A percentile compares a stretch with the other conserved stretches of the same genome.
Conservation (phyloP, 2,888 invertebrate species). For the Oscheius sp. region DNA sequence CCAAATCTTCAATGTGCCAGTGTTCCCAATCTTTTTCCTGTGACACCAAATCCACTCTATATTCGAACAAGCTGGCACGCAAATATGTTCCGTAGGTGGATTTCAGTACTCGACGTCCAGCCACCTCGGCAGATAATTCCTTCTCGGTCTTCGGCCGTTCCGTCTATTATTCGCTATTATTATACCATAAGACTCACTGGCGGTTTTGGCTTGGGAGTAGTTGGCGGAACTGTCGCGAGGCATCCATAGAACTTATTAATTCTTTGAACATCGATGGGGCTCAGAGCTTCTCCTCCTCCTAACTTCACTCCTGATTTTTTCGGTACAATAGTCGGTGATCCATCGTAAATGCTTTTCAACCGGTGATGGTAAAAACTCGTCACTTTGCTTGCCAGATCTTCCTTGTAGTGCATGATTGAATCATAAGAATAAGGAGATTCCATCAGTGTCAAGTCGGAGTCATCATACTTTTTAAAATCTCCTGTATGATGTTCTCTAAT, state of each 20-base stretch:
- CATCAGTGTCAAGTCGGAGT: background rate
- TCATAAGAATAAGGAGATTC: constrained; percentile 13
- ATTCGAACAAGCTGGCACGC: too few relatives aligned
- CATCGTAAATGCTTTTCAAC: background rate
- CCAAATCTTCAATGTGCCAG: too few relatives aligned
- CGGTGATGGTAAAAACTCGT: background rate
- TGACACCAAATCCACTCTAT: too few relatives aligned
- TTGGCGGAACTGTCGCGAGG: background rate
- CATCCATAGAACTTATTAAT: constrained; percentile 21
- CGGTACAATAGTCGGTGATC: constrained; percentile 7
- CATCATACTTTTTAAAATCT: constrained; percentile 7
- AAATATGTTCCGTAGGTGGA: too few relatives aligned
- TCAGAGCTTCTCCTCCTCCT: constrained; percentile 14
- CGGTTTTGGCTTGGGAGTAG: too few relatives aligned
- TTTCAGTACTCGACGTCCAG: too few relatives aligned
- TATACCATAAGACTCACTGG: too few relatives aligned
- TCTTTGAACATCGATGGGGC: constrained; percentile 10
- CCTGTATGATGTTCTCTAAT: constrained; percentile 1
- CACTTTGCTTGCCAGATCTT: constrained; percentile 2
- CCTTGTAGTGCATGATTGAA: constrained; percentile 23
- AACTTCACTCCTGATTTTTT: background rate
- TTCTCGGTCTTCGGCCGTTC: too few relatives aligned
- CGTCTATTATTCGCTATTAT: too few relatives aligned
- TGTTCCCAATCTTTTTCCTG: too few relatives aligned
- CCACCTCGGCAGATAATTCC: too few relatives aligned